Percentiles rank a stretch among this genome's conserved stretches.
These are phyloP conservation scores for Leguminivora glycinivorella DNA, from an alignment of 1,140 invertebrate species.

Conservation along the genomic window DNA sequence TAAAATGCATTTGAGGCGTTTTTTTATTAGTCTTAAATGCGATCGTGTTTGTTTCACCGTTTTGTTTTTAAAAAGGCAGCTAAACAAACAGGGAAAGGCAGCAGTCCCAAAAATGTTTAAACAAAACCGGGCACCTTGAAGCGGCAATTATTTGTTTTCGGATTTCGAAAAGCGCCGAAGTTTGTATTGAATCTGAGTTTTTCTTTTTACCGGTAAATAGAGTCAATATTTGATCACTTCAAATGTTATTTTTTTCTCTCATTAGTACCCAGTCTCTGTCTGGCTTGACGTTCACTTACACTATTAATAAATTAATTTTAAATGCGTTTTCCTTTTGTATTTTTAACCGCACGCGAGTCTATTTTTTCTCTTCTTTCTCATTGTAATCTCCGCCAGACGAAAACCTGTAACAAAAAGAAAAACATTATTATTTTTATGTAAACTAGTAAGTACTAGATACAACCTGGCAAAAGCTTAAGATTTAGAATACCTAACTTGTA, in stretches of 20 bases:
- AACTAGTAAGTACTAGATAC: too few relatives aligned
- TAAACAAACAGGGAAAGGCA: slow-evolving; percentile 61
- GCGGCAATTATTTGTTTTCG: slow-evolving; percentile 65
- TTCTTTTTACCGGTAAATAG: slow-evolving; percentile 30
- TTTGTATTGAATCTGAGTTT: slow-evolving; percentile 44
- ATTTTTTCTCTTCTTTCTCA: slow-evolving; percentile 73
- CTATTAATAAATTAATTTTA: slow-evolving; percentile 29
- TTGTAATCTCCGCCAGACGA: slow-evolving; percentile 45
- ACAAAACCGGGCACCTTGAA: slow-evolving; percentile 62
- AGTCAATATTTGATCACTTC: slow-evolving; percentile 41
- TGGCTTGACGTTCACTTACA: slow-evolving; percentile 39
- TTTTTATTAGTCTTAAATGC: slow-evolving; percentile 37
- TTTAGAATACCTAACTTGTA: too few relatives aligned
- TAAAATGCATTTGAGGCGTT: slow-evolving; percentile 29
- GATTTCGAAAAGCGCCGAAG: slow-evolving; percentile 51
- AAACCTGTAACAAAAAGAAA: slow-evolving; percentile 58
- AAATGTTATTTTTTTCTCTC: slow-evolving; percentile 47
- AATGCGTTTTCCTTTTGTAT: slow-evolving; percentile 36
- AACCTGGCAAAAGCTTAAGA: too few relatives aligned
- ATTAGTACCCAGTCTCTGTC: slow-evolving; percentile 56
- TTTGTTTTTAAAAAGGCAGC: slow-evolving; percentile 51
- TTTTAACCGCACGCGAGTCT: slow-evolving; percentile 38
- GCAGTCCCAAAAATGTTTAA: slow-evolving; percentile 66
- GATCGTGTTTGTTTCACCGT: slow-evolving; percentile 49
- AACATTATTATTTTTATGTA: too few relatives aligned